Evolutionary conservation across 1,140 invertebrate genomes (phyloP), one percentile per base, ranked within the genome.

Genomic region (Drosophila pachea): DNA sequence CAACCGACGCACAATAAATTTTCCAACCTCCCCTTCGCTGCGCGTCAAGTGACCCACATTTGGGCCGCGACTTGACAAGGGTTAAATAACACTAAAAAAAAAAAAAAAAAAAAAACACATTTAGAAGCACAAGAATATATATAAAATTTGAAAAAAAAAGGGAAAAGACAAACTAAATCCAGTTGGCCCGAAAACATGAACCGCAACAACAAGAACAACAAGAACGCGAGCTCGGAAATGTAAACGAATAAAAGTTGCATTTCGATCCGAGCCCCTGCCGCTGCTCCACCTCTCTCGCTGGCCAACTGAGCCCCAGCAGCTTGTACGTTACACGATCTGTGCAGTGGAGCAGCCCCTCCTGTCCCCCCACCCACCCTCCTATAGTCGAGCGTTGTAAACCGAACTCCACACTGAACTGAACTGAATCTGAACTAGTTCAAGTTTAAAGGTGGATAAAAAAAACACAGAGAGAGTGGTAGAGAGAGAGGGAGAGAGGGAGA

Each of bases 1-100:
- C 68, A 70, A 72, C 22, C 69, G 69, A 68, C 56, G 64, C 69
- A 75, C 73, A 68, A 75, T 75, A 75, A 75, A 75, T 75, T 75
- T 72, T 62, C 49, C 64, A 67, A 50, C 64, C 50, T 45, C 68
- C 59, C 53, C 43, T 16, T n/a, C 14, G 11, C 31, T 2, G 32
- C 32, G 68, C 68, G 68, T 74, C 68, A 72, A 74, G 62, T 74
- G 73, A 75, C 73, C 73, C 73, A 72, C 69, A 64, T 64, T 68
- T 52, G 38, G 63, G 55, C 40, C 62, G 58, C 60, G 68, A 65
- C 58, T 72, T 74, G 73, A 74, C 69, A 75, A 73, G 73, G 73
- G 73, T 75, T 75, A 75, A 75, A 75, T 60, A 75, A 75, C 49
- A 74, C 59, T 40, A 70, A 65, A 12, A 64, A 58, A 55, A 65